Evolutionary conservation across 2,113 vertebrate genomes (phyloP), one percentile per base, ranked within the genome.

Genomic region (Nanorana parkeri): DNA sequence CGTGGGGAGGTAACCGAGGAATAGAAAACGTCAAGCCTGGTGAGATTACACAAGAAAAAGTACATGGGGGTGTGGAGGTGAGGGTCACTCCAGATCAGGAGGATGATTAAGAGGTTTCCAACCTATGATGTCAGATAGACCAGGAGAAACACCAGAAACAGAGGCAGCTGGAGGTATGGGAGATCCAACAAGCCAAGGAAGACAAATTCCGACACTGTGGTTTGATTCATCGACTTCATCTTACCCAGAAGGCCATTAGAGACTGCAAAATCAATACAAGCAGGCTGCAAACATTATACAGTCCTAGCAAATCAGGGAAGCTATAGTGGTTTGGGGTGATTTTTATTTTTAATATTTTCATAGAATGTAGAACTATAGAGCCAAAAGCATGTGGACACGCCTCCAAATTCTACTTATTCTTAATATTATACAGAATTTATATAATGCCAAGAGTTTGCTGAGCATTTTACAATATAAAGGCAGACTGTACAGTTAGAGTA

Each of bases 1-100:
- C 87, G 86, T 0, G 87, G 88, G 17, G 87, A 76, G 60, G 88
- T 87, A 76, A 88, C 83, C 19, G 87, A 86, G 28, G 84, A 86
- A 17, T 88, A 79, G 51, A 81, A 85, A 16, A 88, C 65, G 52
- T 90, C 88, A n/a, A 78, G 32, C 10, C 86, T 17, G 4, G 89
- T 87, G 0, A 90, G 86, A 15, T n/a, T n/a, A n/a, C n/a, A n/a
- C n/a, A n/a, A n/a, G n/a, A n/a, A n/a, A n/a, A n/a, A n/a, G n/a
- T n/a, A 90, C 88, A 89, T 88, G 8, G 80, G 80, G 1, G 69
- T 75, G 41, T 82, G 80, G 21, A 82, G 80, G 10, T 26, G 28
- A 10, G 17, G 23, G 19, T 82, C 71, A 26, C 1, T 24, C 20
- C 13, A 26, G 80, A 74, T 82, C 47, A 82, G 52, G 21, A 75